Evolutionary conservation across 35 echinoderm and acorn worm genomes (phyloP), one percentile per base, ranked within the genome.

Genomic region (Patiria miniata): DNA sequence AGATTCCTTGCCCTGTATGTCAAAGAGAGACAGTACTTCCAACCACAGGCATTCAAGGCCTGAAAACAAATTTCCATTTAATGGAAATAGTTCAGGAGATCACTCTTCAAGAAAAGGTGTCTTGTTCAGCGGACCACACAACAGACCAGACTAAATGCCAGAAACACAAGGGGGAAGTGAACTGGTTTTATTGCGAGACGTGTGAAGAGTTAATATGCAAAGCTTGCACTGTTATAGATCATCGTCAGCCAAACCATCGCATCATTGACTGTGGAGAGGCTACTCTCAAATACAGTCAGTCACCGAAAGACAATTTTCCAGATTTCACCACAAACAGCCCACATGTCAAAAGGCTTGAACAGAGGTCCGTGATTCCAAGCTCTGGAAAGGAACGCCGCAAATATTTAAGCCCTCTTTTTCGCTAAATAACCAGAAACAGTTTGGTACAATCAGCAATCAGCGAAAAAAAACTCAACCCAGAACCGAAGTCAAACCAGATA

Each of bases 121-220:
- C 52, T 10, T 60, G 53, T 34, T 38, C 12, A 61, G 50, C n/a
- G n/a, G n/a, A n/a, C n/a, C n/a, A n/a, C n/a, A n/a, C n/a, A 53
- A 17, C 29, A 83, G 53, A 36, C 21, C n/a, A n/a, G 57, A 37
- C 57, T 14, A 83, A 38, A 21, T 83, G 81, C 38, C 50, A 8
- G 8, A 57, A 61, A 37, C 81, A 83, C 54, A 14, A 53, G 22
- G 81, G 81, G 21, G 81, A 83, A 36, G 29, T 61, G 8, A 38
- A 39, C 18, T 52, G 81, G 38, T 83, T 83, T 30, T 83, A 83
- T 33, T 83, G 81, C 14, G 55, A 57, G 54, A 57, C 81, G 33
- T 83, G 81, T 23, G 5, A 83, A 57, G 81, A 57, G 37, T 58
- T 58, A 10, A 83, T 83, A 7, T 83, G 81, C n/a, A 51, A 37